Base-by-base conservation (phyloP, 2,113 vertebrate genomes). In the Tachysurus vachellii region DNA sequence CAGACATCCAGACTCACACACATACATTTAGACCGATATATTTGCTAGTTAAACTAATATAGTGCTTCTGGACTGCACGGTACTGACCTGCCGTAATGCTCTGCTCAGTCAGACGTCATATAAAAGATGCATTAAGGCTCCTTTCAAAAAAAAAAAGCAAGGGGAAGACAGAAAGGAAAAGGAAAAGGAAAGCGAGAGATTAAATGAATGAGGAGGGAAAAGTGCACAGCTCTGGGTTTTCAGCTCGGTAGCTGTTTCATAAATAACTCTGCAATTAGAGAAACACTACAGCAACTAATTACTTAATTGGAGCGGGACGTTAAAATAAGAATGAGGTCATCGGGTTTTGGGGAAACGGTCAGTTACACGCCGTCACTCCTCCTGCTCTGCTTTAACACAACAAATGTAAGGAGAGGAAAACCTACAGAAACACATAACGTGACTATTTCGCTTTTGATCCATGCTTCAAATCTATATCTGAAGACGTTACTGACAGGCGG, bases 311-410 rank as follows among this genome's bases (percentile, higher is more conserved):
- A 93, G 92, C 87, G 90, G 91, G 92, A 87, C 94, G 93, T 94
- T 93, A 94, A 94, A 94, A 92, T 93, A 90, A 93, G 94, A 94
- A 92, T 95, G 93, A 95, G 94, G 94, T 95, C 88, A 95, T 93
- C 90, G 59, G 89, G 92, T 91, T 94, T 93, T 93, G 91, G 94
- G 93, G 93, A 94, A 91, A 47, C 12, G 79, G 80, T 86, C 88
- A 86, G 90, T 90, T 91, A 91, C 91, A 89, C 88, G 88, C 70
- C 12, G 10, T 79, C 53, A 17, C 26, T 44, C 26, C 47, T 82
- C 36, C 56, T 31, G 62, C 1, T 36, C 53, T 66, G 17, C 31
- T 47, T 47, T 13, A 11, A 23, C 17, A 42, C 13, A 31, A 28
- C 47, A 31, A 6, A n/a, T n/a, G 44, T 21, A 31, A 4, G 5